Evolutionary conservation across 1,140 invertebrate genomes (phyloP).

Genomic region (Pararge aegeria): DNA sequence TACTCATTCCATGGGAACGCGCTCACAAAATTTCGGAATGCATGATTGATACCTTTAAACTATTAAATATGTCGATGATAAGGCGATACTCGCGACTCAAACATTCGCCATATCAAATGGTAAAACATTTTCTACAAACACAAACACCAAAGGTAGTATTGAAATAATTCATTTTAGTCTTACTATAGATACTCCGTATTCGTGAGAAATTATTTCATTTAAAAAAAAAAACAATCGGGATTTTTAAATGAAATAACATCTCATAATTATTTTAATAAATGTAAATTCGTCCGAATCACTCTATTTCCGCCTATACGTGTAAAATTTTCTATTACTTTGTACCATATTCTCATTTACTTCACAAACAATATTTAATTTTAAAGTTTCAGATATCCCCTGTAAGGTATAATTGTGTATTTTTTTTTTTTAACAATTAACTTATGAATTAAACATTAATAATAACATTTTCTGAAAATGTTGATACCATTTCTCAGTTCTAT

Average conservation of each 20-base stretch:
- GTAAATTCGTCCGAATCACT: constrained; percentile 45
- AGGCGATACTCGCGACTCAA: constrained; percentile 60
- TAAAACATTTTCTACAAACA: constrained; percentile 72
- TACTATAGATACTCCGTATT: constrained; percentile 40
- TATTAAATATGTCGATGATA: constrained; percentile 57
- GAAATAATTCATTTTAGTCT: constrained; percentile 64
- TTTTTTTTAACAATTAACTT: constrained; percentile 68
- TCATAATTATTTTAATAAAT: constrained; percentile 43
- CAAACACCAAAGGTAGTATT: constrained; percentile 75
- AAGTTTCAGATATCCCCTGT: constrained; percentile 70
- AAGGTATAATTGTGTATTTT: constrained; percentile 61
- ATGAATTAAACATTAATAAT: constrained; percentile 53
- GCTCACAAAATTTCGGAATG: constrained; percentile 60
- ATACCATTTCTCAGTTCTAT: constrained; percentile 47
- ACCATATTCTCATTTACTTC: constrained; percentile 45
- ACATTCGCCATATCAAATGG: constrained; percentile 73
- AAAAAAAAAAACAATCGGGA: constrained; percentile 8
- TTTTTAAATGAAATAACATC: constrained; percentile 50
- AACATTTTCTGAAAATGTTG: constrained; percentile 46
- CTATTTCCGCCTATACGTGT: constrained; percentile 38
- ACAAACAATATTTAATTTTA: constrained; percentile 54
- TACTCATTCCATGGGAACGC: constrained; percentile 72
- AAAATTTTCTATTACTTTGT: constrained; percentile 42
- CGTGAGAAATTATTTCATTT: constrained; percentile 62
- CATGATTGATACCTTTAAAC: constrained; percentile 59